Evolutionary conservation across 2,888 invertebrate species (phyloP).

Genomic region (Actias luna): DNA sequence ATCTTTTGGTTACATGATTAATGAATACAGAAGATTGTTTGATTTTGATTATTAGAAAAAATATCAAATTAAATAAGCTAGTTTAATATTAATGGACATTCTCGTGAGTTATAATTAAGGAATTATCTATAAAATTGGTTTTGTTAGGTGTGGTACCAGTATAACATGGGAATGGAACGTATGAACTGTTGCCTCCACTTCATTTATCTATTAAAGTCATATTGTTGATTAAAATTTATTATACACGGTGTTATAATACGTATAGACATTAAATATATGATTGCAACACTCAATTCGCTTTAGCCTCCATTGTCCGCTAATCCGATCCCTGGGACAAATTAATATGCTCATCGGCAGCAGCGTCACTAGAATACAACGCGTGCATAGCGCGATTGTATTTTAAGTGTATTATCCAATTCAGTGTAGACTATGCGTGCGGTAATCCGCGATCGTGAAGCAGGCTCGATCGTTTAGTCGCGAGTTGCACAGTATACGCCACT

Average conservation of each 20-base stretch:
- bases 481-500: slow-evolving; percentile 54
- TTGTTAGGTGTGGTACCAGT: neutral
- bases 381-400: slow-evolving; percentile 82
- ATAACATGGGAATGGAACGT: neutral
- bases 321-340: slow-evolving; percentile 78
- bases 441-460: slow-evolving; percentile 70
- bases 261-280: slow-evolving; percentile 24
- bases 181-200: neutral
- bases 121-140: neutral
- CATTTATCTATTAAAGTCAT: neutral
- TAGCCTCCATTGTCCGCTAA: slow-evolving; percentile 55
- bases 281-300: slow-evolving; percentile 46
- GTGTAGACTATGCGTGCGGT: slow-evolving; percentile 81
- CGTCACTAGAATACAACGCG: slow-evolving; percentile 78
- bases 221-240: neutral
- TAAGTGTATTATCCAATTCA: slow-evolving; percentile 86
- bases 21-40: neutral
- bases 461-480: slow-evolving; percentile 63
- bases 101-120: neutral
- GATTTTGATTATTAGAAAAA: neutral
- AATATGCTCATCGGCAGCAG: slow-evolving; percentile 80
- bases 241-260: neutral
- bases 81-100: neutral
- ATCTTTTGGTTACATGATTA: neutral
- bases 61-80: neutral